Evolutionary conservation across 92 coral and sea anemone genomes (phyloP).

Genomic region (Porites rus): DNA sequence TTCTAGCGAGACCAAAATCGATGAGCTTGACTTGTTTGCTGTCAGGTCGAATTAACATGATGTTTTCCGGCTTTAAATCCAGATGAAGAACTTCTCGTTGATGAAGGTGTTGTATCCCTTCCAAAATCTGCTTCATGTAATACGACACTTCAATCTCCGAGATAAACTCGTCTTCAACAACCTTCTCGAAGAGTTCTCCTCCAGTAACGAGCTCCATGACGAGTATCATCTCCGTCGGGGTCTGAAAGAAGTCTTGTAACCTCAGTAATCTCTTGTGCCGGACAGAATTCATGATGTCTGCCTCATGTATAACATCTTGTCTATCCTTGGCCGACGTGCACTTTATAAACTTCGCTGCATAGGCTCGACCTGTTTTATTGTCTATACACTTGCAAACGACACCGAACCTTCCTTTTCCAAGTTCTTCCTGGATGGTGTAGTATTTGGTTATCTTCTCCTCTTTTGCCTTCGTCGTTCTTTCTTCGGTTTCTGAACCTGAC

Average conservation of each 20-base stretch:
- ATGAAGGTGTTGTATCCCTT: slow-evolving; percentile 96
- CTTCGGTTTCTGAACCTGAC: slow-evolving; percentile 74
- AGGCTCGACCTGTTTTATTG: slow-evolving; percentile 81
- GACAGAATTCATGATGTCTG: slow-evolving; percentile 87
- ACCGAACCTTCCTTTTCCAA: slow-evolving; percentile 98
- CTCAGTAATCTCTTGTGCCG: slow-evolving; percentile 86
- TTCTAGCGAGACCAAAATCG: slow-evolving; percentile 97
- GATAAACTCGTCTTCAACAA: slow-evolving; percentile 95
- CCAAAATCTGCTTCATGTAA: slow-evolving; percentile 95
- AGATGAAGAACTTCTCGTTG: slow-evolving; percentile 87
- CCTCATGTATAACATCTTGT: slow-evolving; percentile 91
- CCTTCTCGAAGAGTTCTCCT: slow-evolving; percentile 97
- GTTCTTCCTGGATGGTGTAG: slow-evolving; percentile 92
- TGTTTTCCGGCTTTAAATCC: slow-evolving; percentile 97
- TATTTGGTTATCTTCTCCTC: slow-evolving; percentile 76
- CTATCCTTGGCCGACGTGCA: slow-evolving; percentile 79
- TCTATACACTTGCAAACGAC: slow-evolving; percentile 94
- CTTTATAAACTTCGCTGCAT: slow-evolving; percentile 94
- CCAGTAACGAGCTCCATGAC: slow-evolving; percentile 97
- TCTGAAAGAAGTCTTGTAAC: slow-evolving; percentile 86
- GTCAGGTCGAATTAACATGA: slow-evolving; percentile 93
- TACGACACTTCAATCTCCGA: slow-evolving; percentile 92
- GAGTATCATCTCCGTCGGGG: slow-evolving; percentile 92
- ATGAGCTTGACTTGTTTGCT: slow-evolving; percentile 95
- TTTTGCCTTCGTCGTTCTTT: slow-evolving; percentile 60